A percentile compares a stretch with the other conserved stretches of the same genome.
These are phyloP conservation scores for Idaea dimidiata DNA, from an alignment of 2,888 invertebrate species.

Conservation along the genomic window DNA sequence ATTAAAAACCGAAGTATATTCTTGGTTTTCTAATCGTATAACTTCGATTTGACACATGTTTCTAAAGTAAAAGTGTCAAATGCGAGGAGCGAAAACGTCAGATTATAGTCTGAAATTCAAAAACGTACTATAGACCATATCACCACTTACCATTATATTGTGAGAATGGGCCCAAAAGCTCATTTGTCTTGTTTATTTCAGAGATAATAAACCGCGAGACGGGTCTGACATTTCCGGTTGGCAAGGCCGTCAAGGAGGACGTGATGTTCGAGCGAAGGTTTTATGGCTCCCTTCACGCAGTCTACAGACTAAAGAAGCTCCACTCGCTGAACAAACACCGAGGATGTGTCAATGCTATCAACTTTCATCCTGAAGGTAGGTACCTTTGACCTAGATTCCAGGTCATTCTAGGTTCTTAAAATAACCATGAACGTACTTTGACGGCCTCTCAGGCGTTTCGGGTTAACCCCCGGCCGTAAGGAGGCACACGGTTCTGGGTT, in stretches of 20 bases:
- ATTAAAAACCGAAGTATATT: too few relatives aligned
- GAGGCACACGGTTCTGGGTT: too few relatives aligned
- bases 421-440: background rate
- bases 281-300: slow-evolving; percentile 90
- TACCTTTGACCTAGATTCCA: background rate
- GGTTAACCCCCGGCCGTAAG: too few relatives aligned
- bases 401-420: background rate
- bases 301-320: slow-evolving; percentile 90
- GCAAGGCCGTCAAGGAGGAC: slow-evolving; percentile 66
- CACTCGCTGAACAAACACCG: slow-evolving; percentile 88
- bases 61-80: too few relatives aligned
- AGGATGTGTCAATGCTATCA: slow-evolving; percentile 95
- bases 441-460: too few relatives aligned
- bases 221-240: slow-evolving; percentile 75
- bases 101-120: too few relatives aligned
- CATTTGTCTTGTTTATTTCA: slow-evolving; percentile 49
- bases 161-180: slow-evolving; percentile 6
- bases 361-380: slow-evolving; percentile 90
- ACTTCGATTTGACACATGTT: too few relatives aligned
- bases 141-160: too few relatives aligned
- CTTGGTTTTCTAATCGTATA: too few relatives aligned
- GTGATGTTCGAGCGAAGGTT: slow-evolving; percentile 85
- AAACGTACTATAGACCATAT: too few relatives aligned
- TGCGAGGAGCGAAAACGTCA: too few relatives aligned
- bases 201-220: slow-evolving; percentile 85